Evolutionary conservation across 2,113 vertebrate species (phyloP).

Genomic region (Labeo rohita): DNA sequence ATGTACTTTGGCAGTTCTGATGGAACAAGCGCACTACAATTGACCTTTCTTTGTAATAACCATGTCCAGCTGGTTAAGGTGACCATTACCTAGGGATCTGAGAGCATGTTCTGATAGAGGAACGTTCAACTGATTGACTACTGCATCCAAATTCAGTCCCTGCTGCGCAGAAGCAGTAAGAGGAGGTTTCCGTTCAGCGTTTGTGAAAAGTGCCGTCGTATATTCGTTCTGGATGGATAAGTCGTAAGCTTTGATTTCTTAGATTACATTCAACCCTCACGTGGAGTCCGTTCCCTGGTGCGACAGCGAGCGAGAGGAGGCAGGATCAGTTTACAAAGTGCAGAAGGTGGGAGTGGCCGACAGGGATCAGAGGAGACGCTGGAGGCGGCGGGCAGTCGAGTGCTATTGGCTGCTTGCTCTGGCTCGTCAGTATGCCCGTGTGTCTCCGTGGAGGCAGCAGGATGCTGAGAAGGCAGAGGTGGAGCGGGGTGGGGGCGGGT

Average conservation of each 20-base stretch:
- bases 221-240: slow-evolving; percentile 59
- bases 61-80: slow-evolving; percentile 69
- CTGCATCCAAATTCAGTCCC: slow-evolving; percentile 52
- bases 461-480: slow-evolving; percentile 76
- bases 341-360: slow-evolving; percentile 69
- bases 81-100: slow-evolving; percentile 58
- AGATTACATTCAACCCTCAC: slow-evolving; percentile 67
- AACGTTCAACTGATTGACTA: slow-evolving; percentile 49
- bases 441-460: slow-evolving; percentile 80
- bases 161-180: slow-evolving; percentile 25
- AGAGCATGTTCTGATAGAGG: slow-evolving; percentile 51
- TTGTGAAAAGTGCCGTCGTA: slow-evolving; percentile 61
- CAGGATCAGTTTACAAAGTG: slow-evolving; percentile 64
- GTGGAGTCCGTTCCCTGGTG: slow-evolving; percentile 51
- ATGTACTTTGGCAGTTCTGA: slow-evolving; percentile 90
- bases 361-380: slow-evolving; percentile 65
- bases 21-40: slow-evolving; percentile 81
- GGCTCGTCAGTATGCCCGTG: slow-evolving; percentile 70
- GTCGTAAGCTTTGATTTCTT: slow-evolving; percentile 32
- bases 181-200: slow-evolving; percentile 51
- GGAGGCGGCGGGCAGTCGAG: slow-evolving; percentile 81
- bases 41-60: slow-evolving; percentile 64
- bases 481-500: slow-evolving; percentile 44
- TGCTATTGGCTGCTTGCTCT: slow-evolving; percentile 83
- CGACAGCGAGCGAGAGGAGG: slow-evolving; percentile 51